Evolutionary conservation across 2,888 invertebrate genomes (phyloP), one percentile per base, ranked within the genome.

Genomic region (Cybosia mesomella): DNA sequence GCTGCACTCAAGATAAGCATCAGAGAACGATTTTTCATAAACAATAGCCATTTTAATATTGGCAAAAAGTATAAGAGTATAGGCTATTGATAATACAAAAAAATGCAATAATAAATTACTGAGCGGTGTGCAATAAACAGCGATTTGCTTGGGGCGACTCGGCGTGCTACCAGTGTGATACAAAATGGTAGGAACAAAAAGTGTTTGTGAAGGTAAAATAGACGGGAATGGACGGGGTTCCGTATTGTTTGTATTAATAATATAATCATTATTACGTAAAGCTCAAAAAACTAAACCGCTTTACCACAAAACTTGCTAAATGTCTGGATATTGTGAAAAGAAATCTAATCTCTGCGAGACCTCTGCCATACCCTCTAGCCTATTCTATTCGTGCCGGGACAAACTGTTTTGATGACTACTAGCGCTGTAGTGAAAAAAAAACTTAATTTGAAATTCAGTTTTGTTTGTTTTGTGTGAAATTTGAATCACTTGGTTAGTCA

Each of bases 41-140:
- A 95, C 94, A 95, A 95, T 95, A 92, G 92, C 91, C 90, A 88
- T 93, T 95, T 93, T 94, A 93, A 93, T 94, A 92, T 91, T 89
- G 87, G 86, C 82, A 92, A 94, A 91, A 91, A 89, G 89, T 89
- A 87, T 80, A 92, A 91, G 89, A 91, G 85, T 86, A 85, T 87
- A 85, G 87, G 93, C 93, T 93, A 94, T 95, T 95, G 94, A 95
- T 95, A 95, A 94, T 94, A 91, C 92, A 94, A 95, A 94, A 71
- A 95, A 94, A 94, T 90, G 90, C 91, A 92, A 94, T 92, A 94
- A 94, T 94, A 95, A 94, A 95, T 94, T 93, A 93, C 91, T 86
- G 79, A 82, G 89, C 91, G 91, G 92, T 90, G 89, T 90, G 94
- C 91, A 92, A 93, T 94, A 94, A 93, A 94, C 89, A 89, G 92